Evolutionary conservation across 2,113 vertebrate species (phyloP).

Genomic region (Scomber japonicus): DNA sequence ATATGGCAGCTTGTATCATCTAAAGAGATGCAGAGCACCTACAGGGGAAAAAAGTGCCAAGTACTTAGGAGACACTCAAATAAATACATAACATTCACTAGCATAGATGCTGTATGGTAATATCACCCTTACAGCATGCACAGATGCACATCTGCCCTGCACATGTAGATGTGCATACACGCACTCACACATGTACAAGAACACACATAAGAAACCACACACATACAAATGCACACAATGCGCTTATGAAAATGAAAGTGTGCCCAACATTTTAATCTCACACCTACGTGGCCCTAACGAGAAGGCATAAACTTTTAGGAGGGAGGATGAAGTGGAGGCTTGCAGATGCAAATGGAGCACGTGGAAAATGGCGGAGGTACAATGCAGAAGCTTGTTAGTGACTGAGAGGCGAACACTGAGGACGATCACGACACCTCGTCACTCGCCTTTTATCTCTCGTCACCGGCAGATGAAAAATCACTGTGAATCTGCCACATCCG

Average conservation of each 20-base stretch:
- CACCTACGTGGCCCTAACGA: conserved; percentile 82
- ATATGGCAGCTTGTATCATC: conserved; percentile 87
- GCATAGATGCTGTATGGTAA: conserved; percentile 70
- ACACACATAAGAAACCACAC: not conserved
- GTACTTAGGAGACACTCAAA: conserved; percentile 76
- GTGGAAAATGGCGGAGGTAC: conserved; percentile 91
- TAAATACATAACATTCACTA: conserved; percentile 76
- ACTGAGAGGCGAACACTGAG: conserved; percentile 97
- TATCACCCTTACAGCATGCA: conserved; percentile 55
- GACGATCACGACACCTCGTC: conserved; percentile 98
- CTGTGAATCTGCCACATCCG: conserved; percentile 98
- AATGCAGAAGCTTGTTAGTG: conserved; percentile 98
- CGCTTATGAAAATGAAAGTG: conserved; percentile 75
- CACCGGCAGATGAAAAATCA: conserved; percentile 96
- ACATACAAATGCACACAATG: not conserved
- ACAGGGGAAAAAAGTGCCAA: conserved; percentile 49
- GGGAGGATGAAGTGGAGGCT: conserved; percentile 85
- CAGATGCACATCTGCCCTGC: conserved; percentile 48
- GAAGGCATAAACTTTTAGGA: conserved; percentile 85
- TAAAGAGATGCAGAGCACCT: conserved; percentile 77
- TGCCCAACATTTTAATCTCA: conserved; percentile 84
- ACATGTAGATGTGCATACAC: conserved; percentile 42
- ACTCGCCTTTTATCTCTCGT: conserved; percentile 97
- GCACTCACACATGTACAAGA: not conserved
- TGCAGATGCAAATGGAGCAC: conserved; percentile 91